Percentiles rank a stretch among this genome's conserved stretches.
Conservation (phyloP, 2,113 vertebrate species). For the Lichenostomus cassidix region DNA sequence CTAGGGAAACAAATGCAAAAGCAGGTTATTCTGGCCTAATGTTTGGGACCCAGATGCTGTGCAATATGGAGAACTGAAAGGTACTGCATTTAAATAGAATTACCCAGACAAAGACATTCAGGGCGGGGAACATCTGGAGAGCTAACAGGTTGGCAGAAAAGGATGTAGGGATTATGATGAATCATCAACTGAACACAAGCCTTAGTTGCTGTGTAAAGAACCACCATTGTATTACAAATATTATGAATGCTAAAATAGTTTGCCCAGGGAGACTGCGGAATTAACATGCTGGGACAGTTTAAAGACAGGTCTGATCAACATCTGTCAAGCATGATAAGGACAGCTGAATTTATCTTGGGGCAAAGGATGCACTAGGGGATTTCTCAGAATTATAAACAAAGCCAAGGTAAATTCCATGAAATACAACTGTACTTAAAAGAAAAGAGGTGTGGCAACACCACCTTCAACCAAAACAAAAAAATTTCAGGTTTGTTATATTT, state of each 20-base stretch:
- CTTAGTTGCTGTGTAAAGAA: not conserved
- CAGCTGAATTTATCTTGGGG: not conserved
- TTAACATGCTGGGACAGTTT: not conserved
- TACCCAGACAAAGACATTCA: not conserved
- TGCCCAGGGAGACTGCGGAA: not conserved
- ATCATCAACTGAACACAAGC: not conserved
- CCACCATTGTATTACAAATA: not conserved
- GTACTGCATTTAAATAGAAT: not conserved
- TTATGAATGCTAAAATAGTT: not conserved
- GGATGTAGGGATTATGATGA: not conserved
- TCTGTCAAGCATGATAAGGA: not conserved
- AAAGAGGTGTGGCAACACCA: not conserved
- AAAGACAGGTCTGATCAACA: slow-evolving; percentile 10
- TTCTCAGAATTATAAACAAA: not conserved
- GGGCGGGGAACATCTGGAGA: not conserved
- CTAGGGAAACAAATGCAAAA: not conserved
- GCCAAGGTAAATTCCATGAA: not conserved
- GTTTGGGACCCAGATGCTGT: not conserved
- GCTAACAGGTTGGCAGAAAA: not conserved
- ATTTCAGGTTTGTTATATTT: not conserved
- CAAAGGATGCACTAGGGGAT: not conserved
- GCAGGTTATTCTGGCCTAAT: not conserved
- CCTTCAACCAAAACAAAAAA: not conserved
- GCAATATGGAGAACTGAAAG: not conserved
- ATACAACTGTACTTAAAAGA: not conserved